These are phyloP conservation scores for Cyphomyrus discorhynchus DNA, from an alignment of 2,113 vertebrate species.

Conservation along the genomic window DNA sequence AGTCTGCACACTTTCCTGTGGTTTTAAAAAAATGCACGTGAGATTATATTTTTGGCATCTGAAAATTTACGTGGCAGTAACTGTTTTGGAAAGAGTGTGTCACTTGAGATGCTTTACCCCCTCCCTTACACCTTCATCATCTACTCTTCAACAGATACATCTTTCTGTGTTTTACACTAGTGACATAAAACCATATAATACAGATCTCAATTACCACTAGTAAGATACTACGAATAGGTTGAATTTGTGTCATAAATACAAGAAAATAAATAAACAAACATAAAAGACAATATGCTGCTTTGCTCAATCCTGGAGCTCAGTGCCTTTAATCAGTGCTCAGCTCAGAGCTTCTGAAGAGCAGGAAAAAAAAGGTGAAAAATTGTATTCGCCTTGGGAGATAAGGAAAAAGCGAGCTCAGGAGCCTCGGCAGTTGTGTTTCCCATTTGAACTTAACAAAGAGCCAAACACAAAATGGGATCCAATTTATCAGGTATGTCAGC, in stretches of 20 bases:
- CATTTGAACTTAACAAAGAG: not conserved
- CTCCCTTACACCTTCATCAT: not conserved
- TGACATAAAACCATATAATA: not conserved
- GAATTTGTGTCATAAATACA: not conserved
- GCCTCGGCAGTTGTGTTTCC: not conserved
- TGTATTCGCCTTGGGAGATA: not conserved
- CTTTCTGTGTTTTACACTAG: not conserved
- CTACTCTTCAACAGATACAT: not conserved
- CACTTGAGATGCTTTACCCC: not conserved
- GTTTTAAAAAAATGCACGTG: not conserved
- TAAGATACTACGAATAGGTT: not conserved
- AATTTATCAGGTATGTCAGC: slow-evolving; percentile 1
- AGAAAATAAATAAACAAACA: slow-evolving; percentile 6
- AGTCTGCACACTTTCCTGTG: not conserved
- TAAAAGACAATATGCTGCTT: not conserved
- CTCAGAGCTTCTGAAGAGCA: not conserved
- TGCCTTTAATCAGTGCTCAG: slow-evolving; percentile 11
- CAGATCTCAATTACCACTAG: not conserved
- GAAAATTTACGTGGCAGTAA: not conserved
- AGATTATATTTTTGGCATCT: not conserved
- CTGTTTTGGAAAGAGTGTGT: not conserved
- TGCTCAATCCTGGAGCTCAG: not conserved
- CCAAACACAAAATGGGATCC: not conserved
- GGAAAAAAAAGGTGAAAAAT: not conserved
- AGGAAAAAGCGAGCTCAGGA: not conserved